Base-by-base conservation (phyloP, 2,113 vertebrate species). In the Lepus americanus region DNA sequence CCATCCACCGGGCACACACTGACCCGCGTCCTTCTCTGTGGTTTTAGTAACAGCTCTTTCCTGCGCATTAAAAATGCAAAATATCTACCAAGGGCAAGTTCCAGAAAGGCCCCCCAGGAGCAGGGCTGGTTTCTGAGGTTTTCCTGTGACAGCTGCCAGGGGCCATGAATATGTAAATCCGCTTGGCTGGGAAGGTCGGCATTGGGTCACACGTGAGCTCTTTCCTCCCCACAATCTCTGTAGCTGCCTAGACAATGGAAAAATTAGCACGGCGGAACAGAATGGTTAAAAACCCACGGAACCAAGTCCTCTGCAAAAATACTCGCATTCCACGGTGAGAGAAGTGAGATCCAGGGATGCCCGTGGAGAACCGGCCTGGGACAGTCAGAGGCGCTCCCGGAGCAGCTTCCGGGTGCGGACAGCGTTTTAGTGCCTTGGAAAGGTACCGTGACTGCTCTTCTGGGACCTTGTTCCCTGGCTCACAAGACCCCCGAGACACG, bases 231-330 rank as follows among this genome's bases (percentile, higher is more conserved):
- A 98, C 97, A 98, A 96, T 97, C 89, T 97, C 89, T 82, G 44
- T 67, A 97, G 94, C 97, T 97, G 98, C 98, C 98, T 98, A 98
- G 98, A 98, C 98, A 98, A 98, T 97, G 97, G 96, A 95, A 97
- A 98, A 98, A 97, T 97, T 70, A 98, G 97, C 97, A 98, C 97
- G 95, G 87, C 17, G 95, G 96, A 98, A 97, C 96, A 94, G 96
- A 96, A 98, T 93, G 89, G 96, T 93, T 92, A 96, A 93, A 86
- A 95, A 95, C 89, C 87, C 97, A 95, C 92, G 94, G 93, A 95
- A 96, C 96, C 97, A 98, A 97, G 97, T 96, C 94, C 97, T 96
- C 93, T 84, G 76, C 31, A 72, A 74, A 66, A 76, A 74, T 92
- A 96, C 83, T 96, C n/a, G 67, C 91, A 97, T 82, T 96, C 92